Conservation (phyloP, 2,113 vertebrate genomes). For the Megalops atlanticus region DNA sequence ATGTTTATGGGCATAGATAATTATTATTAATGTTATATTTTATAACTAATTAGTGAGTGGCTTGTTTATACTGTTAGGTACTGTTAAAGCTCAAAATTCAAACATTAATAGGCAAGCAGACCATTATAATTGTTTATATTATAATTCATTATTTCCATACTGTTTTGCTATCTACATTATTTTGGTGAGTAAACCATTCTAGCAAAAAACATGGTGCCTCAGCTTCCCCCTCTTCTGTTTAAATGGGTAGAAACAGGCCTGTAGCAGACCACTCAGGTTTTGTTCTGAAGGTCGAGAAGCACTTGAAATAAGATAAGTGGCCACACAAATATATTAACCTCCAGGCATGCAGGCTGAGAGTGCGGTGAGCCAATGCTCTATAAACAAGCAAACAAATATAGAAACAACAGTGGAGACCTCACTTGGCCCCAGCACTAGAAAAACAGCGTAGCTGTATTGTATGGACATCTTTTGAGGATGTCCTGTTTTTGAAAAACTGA, state of each 20-base stretch:
- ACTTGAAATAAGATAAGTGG: not conserved
- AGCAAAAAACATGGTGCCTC: not conserved
- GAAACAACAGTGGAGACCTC: not conserved
- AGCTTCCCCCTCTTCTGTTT: not conserved
- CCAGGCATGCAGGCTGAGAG: not conserved
- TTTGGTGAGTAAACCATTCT: not conserved
- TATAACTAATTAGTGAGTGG: too few relatives aligned
- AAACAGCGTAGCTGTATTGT: not conserved
- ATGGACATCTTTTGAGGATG: not conserved
- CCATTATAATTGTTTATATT: too few relatives aligned
- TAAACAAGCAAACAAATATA: not conserved
- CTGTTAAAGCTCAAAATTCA: too few relatives aligned
- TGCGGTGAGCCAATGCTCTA: not conserved
- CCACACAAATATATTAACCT: not conserved
- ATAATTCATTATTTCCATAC: too few relatives aligned
- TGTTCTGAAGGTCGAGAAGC: conserved; percentile 3
- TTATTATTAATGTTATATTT: too few relatives aligned
- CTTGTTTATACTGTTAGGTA: too few relatives aligned
- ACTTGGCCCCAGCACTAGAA: not conserved
- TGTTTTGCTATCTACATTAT: not conserved
- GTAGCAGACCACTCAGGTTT: not conserved
- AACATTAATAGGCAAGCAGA: too few relatives aligned
- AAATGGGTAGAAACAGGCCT: not conserved
- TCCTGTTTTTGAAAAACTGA: not conserved
- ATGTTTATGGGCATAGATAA: too few relatives aligned